Percentiles rank a stretch among this genome's conserved stretches.
phyloP scores from a whole-genome alignment of 2,797 vertebrate genomes.

The Takifugu rubripes region DNA sequence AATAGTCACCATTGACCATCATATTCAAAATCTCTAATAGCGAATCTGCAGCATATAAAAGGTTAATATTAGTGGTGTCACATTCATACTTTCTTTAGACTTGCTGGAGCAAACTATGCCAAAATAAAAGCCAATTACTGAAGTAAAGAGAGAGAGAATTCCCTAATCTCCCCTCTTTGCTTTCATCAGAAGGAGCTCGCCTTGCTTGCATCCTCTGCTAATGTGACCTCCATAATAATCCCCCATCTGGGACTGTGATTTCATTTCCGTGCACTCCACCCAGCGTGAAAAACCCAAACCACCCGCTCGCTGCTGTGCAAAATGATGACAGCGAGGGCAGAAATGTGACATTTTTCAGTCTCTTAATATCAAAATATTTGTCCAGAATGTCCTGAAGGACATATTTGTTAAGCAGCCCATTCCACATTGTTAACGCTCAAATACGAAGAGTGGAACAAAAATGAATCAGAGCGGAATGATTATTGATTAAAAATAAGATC shows the following conservation, averaged over 20 bases:
- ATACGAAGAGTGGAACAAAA: constrained; percentile 4
- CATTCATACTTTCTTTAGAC: constrained; percentile 3
- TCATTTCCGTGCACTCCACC: constrained; percentile 31
- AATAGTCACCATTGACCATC: no score
- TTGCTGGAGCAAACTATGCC: not conserved
- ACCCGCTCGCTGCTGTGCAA: constrained; percentile 23
- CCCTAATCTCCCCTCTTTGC: constrained; percentile 47
- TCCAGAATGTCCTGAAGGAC: not conserved
- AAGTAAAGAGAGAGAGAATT: constrained; percentile 38
- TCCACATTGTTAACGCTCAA: constrained; percentile 10
- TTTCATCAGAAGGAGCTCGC: constrained; percentile 45
- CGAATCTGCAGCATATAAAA: constrained; percentile 1
- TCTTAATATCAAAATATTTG: constrained; percentile 21
- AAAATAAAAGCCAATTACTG: constrained; percentile 44
- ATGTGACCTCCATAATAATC: constrained; percentile 40
- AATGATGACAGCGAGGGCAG: constrained; percentile 3
- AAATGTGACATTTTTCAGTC: constrained; percentile 9
- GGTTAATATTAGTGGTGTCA: not conserved
- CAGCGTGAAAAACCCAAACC: constrained; percentile 1
- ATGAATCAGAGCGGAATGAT: constrained; percentile 27
- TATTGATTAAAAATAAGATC: constrained; percentile 44
- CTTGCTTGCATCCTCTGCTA: constrained; percentile 46
- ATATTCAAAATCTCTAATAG: no score
- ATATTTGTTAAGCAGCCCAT: constrained; percentile 6
- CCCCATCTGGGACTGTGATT: constrained; percentile 42